These are phyloP conservation scores for Noctua comes DNA, from an alignment of 2,888 invertebrate genomes.

Conservation along the genomic window DNA sequence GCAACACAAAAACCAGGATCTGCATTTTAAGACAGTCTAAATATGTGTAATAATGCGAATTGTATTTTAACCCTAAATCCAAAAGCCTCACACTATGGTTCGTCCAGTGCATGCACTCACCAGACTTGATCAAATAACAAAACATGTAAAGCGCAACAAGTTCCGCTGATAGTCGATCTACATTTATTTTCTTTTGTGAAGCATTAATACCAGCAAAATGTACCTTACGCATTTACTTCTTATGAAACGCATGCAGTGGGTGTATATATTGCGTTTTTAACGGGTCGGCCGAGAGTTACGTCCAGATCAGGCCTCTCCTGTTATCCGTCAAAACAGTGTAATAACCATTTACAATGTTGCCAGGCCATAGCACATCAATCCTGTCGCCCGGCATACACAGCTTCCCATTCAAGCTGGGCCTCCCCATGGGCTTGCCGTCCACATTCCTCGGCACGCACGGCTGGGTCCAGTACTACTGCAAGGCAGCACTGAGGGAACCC, in stretches of 20 bases:
- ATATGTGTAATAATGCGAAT: neutral
- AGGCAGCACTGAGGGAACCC: slow-evolving; percentile 96
- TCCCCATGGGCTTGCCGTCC: slow-evolving; percentile 97
- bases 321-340: neutral
- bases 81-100: too few species aligned
- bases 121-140: neutral
- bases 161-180: neutral
- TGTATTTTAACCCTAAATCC: too few species aligned
- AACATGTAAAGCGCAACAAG: neutral
- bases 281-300: neutral
- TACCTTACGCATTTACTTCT: neutral
- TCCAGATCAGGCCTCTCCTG: neutral
- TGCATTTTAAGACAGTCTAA: neutral
- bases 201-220: neutral
- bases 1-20: neutral
- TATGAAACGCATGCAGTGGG: neutral
- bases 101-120: too few species aligned
- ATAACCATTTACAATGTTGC: slow-evolving; percentile 38
- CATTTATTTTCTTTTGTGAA: neutral
- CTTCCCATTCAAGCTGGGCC: slow-evolving; percentile 97
- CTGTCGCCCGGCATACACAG: slow-evolving; percentile 98
- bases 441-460: slow-evolving; percentile 98
- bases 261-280: too few species aligned
- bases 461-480: slow-evolving; percentile 98
- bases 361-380: slow-evolving; percentile 95